These are phyloP conservation scores for Parambassis ranga DNA, from an alignment of 2,797 vertebrate genomes.

Conservation along the genomic window DNA sequence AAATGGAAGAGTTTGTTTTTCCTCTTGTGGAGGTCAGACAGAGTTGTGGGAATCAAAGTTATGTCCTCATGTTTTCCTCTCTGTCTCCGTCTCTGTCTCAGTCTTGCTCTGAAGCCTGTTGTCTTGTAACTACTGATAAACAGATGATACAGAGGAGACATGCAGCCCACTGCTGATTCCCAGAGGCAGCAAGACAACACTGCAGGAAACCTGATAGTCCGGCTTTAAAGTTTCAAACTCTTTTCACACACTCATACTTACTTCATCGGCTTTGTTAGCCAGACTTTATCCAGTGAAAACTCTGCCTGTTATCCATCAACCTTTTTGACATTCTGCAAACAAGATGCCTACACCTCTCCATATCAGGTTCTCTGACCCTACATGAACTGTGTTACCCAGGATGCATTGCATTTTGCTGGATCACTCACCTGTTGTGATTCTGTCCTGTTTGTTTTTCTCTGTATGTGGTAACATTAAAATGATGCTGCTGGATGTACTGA, in stretches of 20 bases:
- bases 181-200: not conserved
- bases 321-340: no score
- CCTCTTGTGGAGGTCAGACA: constrained; percentile 15
- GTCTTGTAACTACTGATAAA: constrained; percentile 14
- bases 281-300: not conserved
- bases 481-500: no score
- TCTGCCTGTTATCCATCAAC: not conserved
- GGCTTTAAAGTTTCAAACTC: not conserved
- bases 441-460: no score
- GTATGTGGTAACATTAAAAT: no score
- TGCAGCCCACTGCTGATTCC: not conserved
- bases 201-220: not conserved
- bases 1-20: constrained; percentile 44
- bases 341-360: no score
- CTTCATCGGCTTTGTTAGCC: not conserved
- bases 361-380: no score
- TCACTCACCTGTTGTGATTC: no score
- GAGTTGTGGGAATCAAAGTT: constrained; percentile 46
- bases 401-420: no score
- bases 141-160: constrained; percentile 3
- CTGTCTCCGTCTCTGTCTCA: not conserved
- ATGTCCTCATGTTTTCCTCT: constrained; percentile 4
- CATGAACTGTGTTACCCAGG: no score
- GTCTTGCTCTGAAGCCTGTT: not conserved
- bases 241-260: not conserved